Percentiles rank a stretch among this genome's conserved stretches.
These are phyloP conservation scores for Phortica okadai DNA, from an alignment of 2,888 invertebrate species.

Conservation along the genomic window DNA sequence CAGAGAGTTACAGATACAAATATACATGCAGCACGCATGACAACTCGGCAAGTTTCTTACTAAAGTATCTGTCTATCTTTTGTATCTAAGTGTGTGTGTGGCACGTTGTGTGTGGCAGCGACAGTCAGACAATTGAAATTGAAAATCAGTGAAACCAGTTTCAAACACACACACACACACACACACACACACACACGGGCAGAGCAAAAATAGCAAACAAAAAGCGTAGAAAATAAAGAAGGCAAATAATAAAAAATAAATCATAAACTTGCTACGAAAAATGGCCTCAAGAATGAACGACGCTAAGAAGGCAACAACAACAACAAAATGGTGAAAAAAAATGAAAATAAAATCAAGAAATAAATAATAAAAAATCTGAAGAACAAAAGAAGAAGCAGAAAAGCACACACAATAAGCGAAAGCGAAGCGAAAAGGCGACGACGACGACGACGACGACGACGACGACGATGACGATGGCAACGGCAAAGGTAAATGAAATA, in stretches of 20 bases:
- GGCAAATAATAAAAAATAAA: constrained; percentile 11
- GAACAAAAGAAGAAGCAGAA: background rate
- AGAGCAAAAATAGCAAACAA: background rate
- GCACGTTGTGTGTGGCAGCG: background rate
- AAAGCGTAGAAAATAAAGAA: constrained; percentile 17
- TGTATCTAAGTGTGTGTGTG: constrained; percentile 24
- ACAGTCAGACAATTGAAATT: constrained; percentile 61
- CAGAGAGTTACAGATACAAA: constrained; percentile 20
- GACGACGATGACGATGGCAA: no score
- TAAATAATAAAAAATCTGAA: background rate
- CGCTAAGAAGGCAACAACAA: no score
- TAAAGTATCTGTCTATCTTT: background rate
- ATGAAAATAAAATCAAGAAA: background rate
- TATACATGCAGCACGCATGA: background rate
- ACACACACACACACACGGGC: constrained; percentile 10
- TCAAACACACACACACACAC: constrained; percentile 44
- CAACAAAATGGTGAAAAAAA: background rate
- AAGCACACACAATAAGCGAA: background rate
- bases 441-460: no score
- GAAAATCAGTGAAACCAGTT: constrained; percentile 66
- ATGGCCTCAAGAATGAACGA: background rate
- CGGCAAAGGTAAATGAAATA: constrained; percentile 4
- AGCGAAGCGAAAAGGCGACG: background rate
- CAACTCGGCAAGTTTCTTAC: background rate
- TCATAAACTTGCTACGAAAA: background rate